Evolutionary conservation across 1,140 invertebrate species (phyloP).

Genomic region (Zaprionus kolodkinae): DNA sequence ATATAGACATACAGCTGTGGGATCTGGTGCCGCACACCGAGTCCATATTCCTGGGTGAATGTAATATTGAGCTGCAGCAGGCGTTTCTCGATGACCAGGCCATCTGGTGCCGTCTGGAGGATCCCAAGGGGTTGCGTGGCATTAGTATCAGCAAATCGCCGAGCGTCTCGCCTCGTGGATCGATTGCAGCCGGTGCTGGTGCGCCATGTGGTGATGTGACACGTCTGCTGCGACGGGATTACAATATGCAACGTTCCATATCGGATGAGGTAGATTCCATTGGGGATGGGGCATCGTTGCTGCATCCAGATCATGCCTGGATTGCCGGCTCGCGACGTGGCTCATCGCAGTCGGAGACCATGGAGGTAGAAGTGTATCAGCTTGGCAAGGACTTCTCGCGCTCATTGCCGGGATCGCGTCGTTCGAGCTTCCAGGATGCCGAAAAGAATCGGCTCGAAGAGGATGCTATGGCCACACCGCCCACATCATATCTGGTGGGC

Average conservation of each 20-base stretch:
- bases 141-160: slow-evolving; percentile 87
- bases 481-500: slow-evolving; percentile 87
- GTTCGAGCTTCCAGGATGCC: slow-evolving; percentile 92
- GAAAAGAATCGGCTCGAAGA: slow-evolving; percentile 85
- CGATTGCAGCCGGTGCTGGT: slow-evolving; percentile 86
- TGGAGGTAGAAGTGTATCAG: slow-evolving; percentile 93
- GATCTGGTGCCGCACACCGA: slow-evolving; percentile 92
- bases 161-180: slow-evolving; percentile 91
- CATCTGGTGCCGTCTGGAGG: slow-evolving; percentile 94
- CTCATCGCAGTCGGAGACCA: slow-evolving; percentile 92
- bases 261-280: slow-evolving; percentile 91
- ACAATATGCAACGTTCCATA: slow-evolving; percentile 88
- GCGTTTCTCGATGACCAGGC: slow-evolving; percentile 93
- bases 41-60: slow-evolving; percentile 93
- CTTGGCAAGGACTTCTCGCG: slow-evolving; percentile 93
- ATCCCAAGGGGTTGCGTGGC: slow-evolving; percentile 88
- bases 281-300: slow-evolving; percentile 88
- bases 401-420: slow-evolving; percentile 91
- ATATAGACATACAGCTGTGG: slow-evolving; percentile 94
- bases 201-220: slow-evolving; percentile 85
- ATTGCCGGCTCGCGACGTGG: slow-evolving; percentile 90
- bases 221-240: slow-evolving; percentile 88
- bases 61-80: slow-evolving; percentile 90
- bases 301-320: slow-evolving; percentile 94
- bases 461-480: slow-evolving; percentile 85